These are phyloP conservation scores for Virgularia gustaviana DNA, from an alignment of 92 coral and sea anemone species.

Conservation along the genomic window DNA sequence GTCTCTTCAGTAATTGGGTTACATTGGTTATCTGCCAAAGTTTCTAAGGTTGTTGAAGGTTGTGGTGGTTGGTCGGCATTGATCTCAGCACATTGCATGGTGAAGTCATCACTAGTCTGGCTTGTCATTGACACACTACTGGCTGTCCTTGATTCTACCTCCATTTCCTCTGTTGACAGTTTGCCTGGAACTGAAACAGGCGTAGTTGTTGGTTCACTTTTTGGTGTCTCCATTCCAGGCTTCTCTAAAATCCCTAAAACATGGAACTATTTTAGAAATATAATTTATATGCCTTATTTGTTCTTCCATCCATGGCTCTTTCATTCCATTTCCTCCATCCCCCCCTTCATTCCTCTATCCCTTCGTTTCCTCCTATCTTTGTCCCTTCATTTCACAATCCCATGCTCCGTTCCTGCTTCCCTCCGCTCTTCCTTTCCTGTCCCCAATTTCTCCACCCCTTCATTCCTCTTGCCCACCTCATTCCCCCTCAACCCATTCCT, in stretches of 20 bases:
- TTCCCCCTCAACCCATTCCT: not conserved
- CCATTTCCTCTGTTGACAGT: constrained; percentile 26
- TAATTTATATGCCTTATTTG: too few relatives aligned
- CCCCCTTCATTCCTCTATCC: too few relatives aligned
- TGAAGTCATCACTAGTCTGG: constrained; percentile 19
- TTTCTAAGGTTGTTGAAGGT: not conserved
- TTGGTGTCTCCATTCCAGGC: not conserved
- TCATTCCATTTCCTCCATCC: too few relatives aligned
- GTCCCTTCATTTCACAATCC: too few relatives aligned
- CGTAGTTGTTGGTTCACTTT: not conserved
- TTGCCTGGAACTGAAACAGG: not conserved
- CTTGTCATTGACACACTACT: constrained; percentile 28
- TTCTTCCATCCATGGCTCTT: too few relatives aligned
- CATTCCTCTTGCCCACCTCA: not conserved
- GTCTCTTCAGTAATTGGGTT: not conserved
- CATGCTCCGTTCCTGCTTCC: too few relatives aligned
- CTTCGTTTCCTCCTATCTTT: too few relatives aligned
- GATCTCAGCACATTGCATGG: constrained; percentile 2
- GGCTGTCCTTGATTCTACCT: not conserved
- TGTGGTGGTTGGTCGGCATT: not conserved
- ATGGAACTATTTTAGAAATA: too few relatives aligned
- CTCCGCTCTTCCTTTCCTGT: too few relatives aligned
- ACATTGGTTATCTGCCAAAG: not conserved
- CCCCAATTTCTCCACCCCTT: not conserved
- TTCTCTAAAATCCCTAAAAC: too few relatives aligned